Base-by-base conservation (phyloP, 2,888 invertebrate genomes). In the Machimus rusticus region DNA sequence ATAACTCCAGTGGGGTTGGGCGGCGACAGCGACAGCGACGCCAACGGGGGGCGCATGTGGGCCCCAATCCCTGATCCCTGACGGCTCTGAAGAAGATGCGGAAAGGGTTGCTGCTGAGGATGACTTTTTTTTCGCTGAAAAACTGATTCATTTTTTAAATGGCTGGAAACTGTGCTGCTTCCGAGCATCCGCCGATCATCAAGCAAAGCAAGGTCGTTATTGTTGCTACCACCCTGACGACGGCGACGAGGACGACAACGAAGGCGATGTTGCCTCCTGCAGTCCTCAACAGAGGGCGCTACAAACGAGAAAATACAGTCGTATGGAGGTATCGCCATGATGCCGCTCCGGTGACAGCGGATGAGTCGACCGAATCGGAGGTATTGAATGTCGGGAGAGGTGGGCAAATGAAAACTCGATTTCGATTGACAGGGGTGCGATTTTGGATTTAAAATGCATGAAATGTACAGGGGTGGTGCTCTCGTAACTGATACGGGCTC, bases 121-220 rank as follows among this genome's bases (percentile, higher is more conserved):
- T 78, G 43, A 82, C 37, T 51, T 82, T 82, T 28, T 82, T 51
- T 81, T 81, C 12, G 34, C n/a, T 19, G 55, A 34, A 37, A 51
- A 51, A 51, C 57, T 82, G 81, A 82, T 51, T 55, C 81, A 82
- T 82, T 82, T 82, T 82, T 82, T 82, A 82, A 82, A 81, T 81
- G 51, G 55, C 55, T 81, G 55, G 81, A 81, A 81, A 57, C 81
- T 31, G 34, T 51, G n/a, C 16, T 51, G n/a, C n/a, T 51, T 51
- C 51, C 19, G 51, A 51, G 51, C n/a, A 16, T 3, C 43, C 16
- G 16, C n/a, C 51, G 6, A 51, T 16, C 51, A n/a, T 51, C n/a
- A 16, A 51, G 51, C 51, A n/a, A 14, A 0, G 51, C n/a, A 16
- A 16, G 12, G 12, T 51, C 16, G 51, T 19, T 51, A 6, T n/a